A percentile compares a stretch with the other conserved stretches of the same genome.
Conservation (phyloP, 2,888 invertebrate genomes). For the Idaea dimidiata region DNA sequence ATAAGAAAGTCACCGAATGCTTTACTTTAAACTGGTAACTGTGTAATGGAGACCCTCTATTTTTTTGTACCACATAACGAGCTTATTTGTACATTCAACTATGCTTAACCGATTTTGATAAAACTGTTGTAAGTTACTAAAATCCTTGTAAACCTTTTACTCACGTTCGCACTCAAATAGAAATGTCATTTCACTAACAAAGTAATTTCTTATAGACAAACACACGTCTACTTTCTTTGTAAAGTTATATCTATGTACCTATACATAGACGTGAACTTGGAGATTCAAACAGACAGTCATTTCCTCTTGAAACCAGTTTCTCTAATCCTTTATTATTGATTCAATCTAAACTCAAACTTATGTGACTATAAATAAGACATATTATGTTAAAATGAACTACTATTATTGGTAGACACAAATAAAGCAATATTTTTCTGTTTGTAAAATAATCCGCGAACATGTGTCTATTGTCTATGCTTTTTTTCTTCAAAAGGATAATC, state of each 20-base stretch:
- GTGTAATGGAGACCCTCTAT: no score
- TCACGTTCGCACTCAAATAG: no score
- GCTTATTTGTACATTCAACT: no score
- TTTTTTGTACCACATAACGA: no score
- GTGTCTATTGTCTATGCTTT: no score
- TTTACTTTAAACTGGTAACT: no score
- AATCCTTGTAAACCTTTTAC: no score
- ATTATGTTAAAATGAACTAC: neutral
- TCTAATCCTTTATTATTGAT: neutral
- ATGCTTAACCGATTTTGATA: no score
- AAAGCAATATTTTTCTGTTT: neutral
- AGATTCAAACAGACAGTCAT: neutral
- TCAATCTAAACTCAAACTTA: neutral
- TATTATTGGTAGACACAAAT: neutral
- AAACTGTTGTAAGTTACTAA: no score
- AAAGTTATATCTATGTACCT: neutral
- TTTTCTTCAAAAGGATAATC: no score
- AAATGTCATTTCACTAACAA: neutral
- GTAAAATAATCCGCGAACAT: neutral
- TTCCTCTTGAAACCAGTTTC: neutral
- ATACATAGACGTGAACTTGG: neutral
- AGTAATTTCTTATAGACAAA: neutral
- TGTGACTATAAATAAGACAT: neutral
- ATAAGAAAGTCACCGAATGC: no score
- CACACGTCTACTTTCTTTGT: neutral